Conservation (phyloP, 2,888 invertebrate species). For the Gonocerus acuteangulatus region DNA sequence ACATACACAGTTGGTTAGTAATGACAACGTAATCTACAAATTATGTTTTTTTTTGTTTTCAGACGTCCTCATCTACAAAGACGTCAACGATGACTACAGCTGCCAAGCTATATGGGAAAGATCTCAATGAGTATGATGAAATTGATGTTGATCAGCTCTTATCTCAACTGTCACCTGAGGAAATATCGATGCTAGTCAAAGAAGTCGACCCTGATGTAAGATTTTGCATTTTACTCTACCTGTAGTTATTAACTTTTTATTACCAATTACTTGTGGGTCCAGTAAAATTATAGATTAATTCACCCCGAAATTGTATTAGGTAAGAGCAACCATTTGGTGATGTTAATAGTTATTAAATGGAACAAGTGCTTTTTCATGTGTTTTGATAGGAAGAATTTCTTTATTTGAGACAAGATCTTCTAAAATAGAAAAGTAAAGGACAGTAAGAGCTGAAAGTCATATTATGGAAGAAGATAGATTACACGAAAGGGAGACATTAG, state of each 20-base stretch:
- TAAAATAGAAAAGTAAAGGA: no score
- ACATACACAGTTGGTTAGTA: no score
- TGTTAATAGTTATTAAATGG: background rate
- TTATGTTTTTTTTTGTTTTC: slow-evolving; percentile 45
- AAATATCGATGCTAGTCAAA: slow-evolving; percentile 92
- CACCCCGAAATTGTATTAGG: background rate
- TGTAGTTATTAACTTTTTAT: background rate
- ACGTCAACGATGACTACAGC: slow-evolving; percentile 84
- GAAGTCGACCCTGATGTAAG: slow-evolving; percentile 99
- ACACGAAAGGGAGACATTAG: no score
- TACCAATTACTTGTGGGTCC: background rate
- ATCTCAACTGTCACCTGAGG: slow-evolving; percentile 86
- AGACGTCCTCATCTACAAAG: slow-evolving; percentile 77
- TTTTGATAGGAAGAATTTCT: no score
- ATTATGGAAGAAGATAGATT: no score
- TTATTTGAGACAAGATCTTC: no score
- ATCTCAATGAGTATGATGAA: slow-evolving; percentile 84
- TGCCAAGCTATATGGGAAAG: slow-evolving; percentile 82
- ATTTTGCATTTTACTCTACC: slow-evolving; percentile 39
- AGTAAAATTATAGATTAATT: background rate
- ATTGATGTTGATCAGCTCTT: slow-evolving; percentile 93
- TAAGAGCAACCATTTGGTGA: background rate
- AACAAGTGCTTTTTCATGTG: no score
- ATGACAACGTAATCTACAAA: no score
- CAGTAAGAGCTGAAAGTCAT: no score